Base-by-base conservation (phyloP, 2,888 invertebrate genomes). In the Monochamus alternatus region DNA sequence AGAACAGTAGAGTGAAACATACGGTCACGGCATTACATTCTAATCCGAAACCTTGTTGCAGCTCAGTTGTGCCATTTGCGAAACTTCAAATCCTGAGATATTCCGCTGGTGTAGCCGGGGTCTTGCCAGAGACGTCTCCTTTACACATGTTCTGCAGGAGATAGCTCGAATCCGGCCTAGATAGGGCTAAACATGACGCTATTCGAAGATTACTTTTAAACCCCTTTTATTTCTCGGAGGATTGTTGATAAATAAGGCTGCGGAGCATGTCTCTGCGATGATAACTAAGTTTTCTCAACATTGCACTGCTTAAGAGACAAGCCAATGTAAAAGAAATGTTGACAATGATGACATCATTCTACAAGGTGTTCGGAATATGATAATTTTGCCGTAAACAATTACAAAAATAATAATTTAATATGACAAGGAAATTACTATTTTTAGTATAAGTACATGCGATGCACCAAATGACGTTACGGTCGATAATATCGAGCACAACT, bases 151-250 rank as follows among this genome's bases (percentile, higher is more conserved):
- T 58, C 58, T 14, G 38, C 22, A 22, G 58, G 38, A 67, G 67
- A 67, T 67, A 67, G 67, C 52, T 58, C 10, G 67, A 14, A 67
- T 55, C 55, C 58, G 9, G 32, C 67, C n/a, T 44, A 67, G 55
- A 67, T 55, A 31, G 43, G 64, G 67, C 52, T 67, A 58, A 67
- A 67, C 67, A 67, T 67, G 67, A 67, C 67, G 55, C 67, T 52
- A 31, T 14, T 14, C 58, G n/a, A 32, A 52, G 67, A 55, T 67
- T 67, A 67, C 58, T 52, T 67, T 67, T 38, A 58, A 43, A 67
- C 44, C n/a, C n/a, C 30, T 22, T 14, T 64, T 22, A 44, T 44
- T 43, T 64, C 44, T 44, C 22, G 4, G 44, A 64, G 3, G 32
- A n/a, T 44, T 44, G 63, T 14, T 38, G 63, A 64, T 14, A 30